Evolutionary conservation across 2,113 vertebrate genomes (phyloP).

Genomic region (Chloroceryle aenea): DNA sequence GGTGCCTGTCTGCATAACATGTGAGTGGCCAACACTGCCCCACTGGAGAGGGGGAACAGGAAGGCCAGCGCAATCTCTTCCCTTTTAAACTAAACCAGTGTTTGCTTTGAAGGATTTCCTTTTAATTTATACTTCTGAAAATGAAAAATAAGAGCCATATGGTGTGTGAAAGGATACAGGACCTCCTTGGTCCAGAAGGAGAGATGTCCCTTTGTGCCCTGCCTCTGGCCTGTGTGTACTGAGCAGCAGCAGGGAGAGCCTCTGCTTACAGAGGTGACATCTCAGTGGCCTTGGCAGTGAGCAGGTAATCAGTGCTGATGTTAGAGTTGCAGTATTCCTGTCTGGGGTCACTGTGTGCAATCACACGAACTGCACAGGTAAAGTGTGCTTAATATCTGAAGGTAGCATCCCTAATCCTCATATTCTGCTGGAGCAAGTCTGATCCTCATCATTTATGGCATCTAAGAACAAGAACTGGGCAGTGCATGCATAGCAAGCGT

Average conservation of each 20-base stretch:
- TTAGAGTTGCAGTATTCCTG: background rate
- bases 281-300: background rate
- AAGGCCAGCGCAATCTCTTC: no score
- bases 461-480: background rate
- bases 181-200: background rate
- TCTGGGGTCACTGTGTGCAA: background rate
- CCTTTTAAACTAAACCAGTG: background rate
- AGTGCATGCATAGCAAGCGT: background rate
- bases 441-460: background rate
- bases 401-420: background rate
- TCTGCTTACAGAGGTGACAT: background rate
- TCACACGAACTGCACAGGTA: background rate
- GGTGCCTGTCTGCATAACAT: fast-evolving
- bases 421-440: background rate
- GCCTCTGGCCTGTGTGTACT: fast-evolving
- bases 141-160: background rate
- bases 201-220: background rate
- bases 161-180: background rate
- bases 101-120: background rate
- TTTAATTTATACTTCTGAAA: background rate
- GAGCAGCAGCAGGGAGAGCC: background rate
- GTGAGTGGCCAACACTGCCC: background rate
- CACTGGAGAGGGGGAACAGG: background rate
- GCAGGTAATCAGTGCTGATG: background rate
- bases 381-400: background rate